Base-by-base conservation (phyloP, 2,888 invertebrate genomes). In the Andrena dorsata region DNA sequence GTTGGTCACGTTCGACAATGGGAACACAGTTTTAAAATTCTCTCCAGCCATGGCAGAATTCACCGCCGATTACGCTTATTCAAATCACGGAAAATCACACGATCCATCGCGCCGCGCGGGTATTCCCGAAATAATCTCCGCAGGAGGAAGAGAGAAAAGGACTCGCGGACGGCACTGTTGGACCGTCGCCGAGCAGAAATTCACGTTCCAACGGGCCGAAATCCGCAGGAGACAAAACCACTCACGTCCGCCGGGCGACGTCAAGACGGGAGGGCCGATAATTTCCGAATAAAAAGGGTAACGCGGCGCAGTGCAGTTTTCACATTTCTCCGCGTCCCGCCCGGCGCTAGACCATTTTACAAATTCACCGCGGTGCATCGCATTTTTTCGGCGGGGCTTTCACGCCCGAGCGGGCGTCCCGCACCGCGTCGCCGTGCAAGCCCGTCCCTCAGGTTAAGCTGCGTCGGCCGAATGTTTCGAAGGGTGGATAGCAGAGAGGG, bases 371-470 rank as follows among this genome's bases (percentile, higher is more conserved):
- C 51, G 73, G 35, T 30, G 76, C 84, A 49, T 77, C 71, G 76
- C 66, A 77, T 75, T 84, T 84, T 84, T 84, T 84, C 30, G 71
- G 68, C 49, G 68, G 68, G 49, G 73, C 64, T 84, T 83, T 82
- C 74, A 76, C 80, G 68, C 74, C 61, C 74, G 74, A 74, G 78
- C 83, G 82, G 72, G 63, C 70, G 16, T 58, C 53, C 23, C 13
- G 75, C 41, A 41, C 41, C 41, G 51, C 63, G 51, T 13, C 3
- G 30, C 23, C 49, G 41, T 56, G 20, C 20, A 28, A 23, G 32
- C 58, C 26, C 23, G 63, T 64, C 61, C 56, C 56, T 23, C 53
- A 61, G 80, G 81, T 78, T 81, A 79, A 81, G 80, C 80, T 35
- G 53, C 66, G 82, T 68, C 77, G 68, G 61, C 61, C 66, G 56